Conservation (phyloP, 2,888 invertebrate species). For the Campoletis raptor region DNA sequence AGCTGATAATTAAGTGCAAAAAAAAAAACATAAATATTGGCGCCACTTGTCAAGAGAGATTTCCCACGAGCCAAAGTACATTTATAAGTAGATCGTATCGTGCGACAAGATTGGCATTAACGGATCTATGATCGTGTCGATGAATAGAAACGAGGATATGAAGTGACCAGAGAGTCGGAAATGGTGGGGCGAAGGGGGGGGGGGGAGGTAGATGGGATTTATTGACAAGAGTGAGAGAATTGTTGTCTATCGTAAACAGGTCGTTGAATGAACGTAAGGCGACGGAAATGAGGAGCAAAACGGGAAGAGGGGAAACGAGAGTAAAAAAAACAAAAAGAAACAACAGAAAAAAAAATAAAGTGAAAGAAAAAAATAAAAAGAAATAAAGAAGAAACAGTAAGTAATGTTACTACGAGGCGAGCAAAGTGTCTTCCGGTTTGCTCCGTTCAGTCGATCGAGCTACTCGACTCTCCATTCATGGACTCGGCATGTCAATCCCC, state of each 20-base stretch:
- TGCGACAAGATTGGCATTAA: constrained; percentile 51
- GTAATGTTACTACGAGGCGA: constrained; percentile 62
- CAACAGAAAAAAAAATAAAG: constrained; percentile 4
- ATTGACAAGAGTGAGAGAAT: constrained; percentile 48
- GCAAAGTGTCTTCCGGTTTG: constrained; percentile 63
- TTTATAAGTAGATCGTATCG: constrained; percentile 23
- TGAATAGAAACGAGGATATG: constrained; percentile 38
- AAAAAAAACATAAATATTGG: background rate
- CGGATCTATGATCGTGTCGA: constrained; percentile 57
- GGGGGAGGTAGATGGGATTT: constrained; percentile 47
- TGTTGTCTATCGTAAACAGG: constrained; percentile 59
- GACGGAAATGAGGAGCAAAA: constrained; percentile 36
- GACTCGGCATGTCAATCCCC: constrained; percentile 61
- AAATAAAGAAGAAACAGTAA: constrained; percentile 39
- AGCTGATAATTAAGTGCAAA: background rate
- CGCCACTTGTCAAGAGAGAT: background rate
- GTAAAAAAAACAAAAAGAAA: constrained; percentile 15
- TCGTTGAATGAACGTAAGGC: constrained; percentile 43
- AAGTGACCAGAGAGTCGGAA: constrained; percentile 32
- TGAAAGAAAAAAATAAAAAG: constrained; percentile 19
- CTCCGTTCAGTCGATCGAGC: constrained; percentile 56
- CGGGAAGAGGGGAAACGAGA: constrained; percentile 37
- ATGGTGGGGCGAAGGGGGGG: no score
- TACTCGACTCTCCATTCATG: constrained; percentile 63
- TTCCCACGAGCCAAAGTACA: background rate